These are phyloP conservation scores for Pygocentrus nattereri DNA, from an alignment of 2,797 vertebrate genomes.

Conservation along the genomic window DNA sequence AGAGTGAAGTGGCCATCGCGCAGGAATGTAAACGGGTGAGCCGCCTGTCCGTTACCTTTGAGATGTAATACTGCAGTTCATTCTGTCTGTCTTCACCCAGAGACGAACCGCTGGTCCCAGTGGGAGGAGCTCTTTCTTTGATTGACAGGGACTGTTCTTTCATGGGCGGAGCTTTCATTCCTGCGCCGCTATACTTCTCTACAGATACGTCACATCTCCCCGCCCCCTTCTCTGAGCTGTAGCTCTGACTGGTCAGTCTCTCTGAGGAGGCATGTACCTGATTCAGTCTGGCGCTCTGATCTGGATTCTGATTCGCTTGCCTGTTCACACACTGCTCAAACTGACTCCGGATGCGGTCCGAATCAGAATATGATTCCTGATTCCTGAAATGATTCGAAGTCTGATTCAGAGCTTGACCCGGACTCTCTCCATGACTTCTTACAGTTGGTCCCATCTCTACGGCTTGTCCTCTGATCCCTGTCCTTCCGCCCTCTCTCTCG, in stretches of 20 bases:
- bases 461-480: neutral
- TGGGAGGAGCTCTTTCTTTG: constrained; percentile 4
- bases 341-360: neutral
- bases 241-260: constrained; percentile 1
- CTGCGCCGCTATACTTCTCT: neutral
- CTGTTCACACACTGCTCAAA: neutral
- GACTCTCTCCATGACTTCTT: neutral
- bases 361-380: neutral
- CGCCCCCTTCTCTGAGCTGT: neutral
- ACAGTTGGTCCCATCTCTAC: neutral
- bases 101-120: neutral
- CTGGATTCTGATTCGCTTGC: neutral
- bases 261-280: constrained; percentile 1
- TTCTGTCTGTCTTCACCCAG: constrained; percentile 41
- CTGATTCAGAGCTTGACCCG: neutral
- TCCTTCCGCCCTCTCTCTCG: neutral
- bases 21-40: neutral
- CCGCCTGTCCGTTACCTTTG: constrained; percentile 39
- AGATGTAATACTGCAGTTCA: constrained; percentile 58
- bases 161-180: constrained; percentile 6
- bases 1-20: too few relatives aligned
- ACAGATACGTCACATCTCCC: neutral
- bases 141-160: constrained; percentile 15
- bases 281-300: neutral
- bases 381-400: constrained; percentile 5